These are phyloP conservation scores for Axea sp. DNA, from an alignment of 2,888 invertebrate genomes.

Conservation along the genomic window DNA sequence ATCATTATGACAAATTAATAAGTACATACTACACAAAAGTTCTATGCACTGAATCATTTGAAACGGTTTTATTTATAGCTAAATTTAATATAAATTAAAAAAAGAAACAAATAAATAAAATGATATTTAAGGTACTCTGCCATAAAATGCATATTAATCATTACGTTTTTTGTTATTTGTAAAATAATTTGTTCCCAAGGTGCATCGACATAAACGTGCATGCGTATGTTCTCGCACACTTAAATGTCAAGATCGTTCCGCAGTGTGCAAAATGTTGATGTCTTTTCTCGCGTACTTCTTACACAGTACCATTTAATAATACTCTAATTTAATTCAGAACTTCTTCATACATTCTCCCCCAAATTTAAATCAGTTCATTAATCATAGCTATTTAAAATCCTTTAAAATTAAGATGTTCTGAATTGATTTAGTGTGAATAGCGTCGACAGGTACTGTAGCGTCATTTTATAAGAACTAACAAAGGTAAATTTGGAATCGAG, in stretches of 20 bases:
- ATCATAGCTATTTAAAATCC: no score
- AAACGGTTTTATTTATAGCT: no score
- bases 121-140: no score
- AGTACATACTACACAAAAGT: no score
- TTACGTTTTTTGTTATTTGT: no score
- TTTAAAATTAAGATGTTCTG: no score
- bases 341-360: no score
- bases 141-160: no score
- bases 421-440: constrained; percentile 2
- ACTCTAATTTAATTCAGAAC: constrained; percentile 9
- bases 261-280: constrained; percentile 18
- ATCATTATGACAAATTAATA: no score
- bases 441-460: constrained; percentile 42
- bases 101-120: no score
- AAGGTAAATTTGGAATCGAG: constrained; percentile 76
- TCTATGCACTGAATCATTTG: no score
- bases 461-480: constrained; percentile 65
- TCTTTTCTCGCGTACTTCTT: background rate
- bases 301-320: constrained; percentile 15
- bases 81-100: no score
- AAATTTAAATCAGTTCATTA: background rate
- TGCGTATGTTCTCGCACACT: constrained; percentile 1
- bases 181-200: background rate
- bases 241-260: constrained; percentile 27
- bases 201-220: background rate